Conservation (phyloP, 2,797 vertebrate genomes). For the Vireo griseus region DNA sequence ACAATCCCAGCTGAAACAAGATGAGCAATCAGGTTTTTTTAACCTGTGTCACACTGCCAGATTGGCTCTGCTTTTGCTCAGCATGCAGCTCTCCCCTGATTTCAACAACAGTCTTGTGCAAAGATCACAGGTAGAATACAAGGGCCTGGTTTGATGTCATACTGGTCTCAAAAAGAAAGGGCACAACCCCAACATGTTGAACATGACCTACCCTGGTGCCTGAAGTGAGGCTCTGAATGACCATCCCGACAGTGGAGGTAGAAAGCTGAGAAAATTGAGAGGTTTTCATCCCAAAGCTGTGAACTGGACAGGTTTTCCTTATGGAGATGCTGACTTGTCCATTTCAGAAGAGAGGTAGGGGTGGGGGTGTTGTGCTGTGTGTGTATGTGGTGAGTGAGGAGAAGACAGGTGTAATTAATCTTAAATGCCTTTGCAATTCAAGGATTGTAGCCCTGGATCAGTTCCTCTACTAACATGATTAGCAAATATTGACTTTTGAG, state of each 20-base stretch:
- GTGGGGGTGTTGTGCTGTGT: not conserved
- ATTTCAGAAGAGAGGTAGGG: not conserved
- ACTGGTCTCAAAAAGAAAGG: not conserved
- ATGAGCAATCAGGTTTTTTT: not conserved
- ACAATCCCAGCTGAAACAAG: not conserved
- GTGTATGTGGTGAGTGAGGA: not conserved
- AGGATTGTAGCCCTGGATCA: slow-evolving; percentile 73
- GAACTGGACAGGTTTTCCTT: not conserved
- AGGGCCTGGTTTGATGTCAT: not conserved
- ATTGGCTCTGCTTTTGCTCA: not conserved
- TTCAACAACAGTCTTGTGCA: not conserved
- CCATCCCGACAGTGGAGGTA: not conserved
- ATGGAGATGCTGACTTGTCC: not conserved
- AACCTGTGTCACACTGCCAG: not conserved
- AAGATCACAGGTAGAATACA: not conserved
- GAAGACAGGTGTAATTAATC: slow-evolving; percentile 75
- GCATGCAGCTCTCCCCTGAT: not conserved
- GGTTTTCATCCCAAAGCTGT: not conserved
- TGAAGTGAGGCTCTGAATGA: not conserved
- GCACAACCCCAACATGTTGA: not conserved
- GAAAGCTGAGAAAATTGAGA: not conserved
- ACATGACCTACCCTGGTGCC: rapidly evolving
- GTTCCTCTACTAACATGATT: slow-evolving; percentile 80
- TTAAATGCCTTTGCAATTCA: slow-evolving; percentile 75
- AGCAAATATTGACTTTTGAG: slow-evolving; percentile 82